Evolutionary conservation across 1,140 invertebrate species (phyloP).

Genomic region (Semibalanus balanoides): DNA sequence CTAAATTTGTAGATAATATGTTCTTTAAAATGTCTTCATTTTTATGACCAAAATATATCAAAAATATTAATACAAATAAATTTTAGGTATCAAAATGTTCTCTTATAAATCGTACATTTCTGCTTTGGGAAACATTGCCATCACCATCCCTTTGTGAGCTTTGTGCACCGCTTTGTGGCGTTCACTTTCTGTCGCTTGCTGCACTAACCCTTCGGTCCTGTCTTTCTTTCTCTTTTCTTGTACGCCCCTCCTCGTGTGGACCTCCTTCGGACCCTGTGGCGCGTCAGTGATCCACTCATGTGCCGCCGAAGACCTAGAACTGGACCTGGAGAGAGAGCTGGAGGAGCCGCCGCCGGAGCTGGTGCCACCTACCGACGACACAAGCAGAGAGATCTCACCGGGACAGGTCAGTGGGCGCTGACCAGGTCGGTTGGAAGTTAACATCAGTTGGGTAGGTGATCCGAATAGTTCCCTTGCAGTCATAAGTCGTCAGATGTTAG

Average conservation of each 20-base stretch:
- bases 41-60: no score
- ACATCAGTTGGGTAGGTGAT: no score
- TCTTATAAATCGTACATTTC: no score
- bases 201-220: not conserved
- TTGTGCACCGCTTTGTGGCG: not conserved
- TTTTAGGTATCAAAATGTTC: no score
- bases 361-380: not conserved
- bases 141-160: not conserved
- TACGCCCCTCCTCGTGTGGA: not conserved
- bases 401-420: not conserved
- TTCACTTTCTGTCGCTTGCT: not conserved
- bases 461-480: no score
- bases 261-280: no score
- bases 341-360: not conserved
- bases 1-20: no score
- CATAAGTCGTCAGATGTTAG: no score
- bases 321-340: slow-evolving; percentile 1
- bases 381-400: not conserved
- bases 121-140: no score
- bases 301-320: slow-evolving; percentile 3
- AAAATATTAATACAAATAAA: no score
- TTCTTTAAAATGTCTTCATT: no score
- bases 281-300: not conserved
- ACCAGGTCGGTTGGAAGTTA: no score
- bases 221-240: not conserved